Evolutionary conservation across 1,140 invertebrate genomes (phyloP), one percentile per base, ranked within the genome.

Genomic region (Dreissena rostriformis): DNA sequence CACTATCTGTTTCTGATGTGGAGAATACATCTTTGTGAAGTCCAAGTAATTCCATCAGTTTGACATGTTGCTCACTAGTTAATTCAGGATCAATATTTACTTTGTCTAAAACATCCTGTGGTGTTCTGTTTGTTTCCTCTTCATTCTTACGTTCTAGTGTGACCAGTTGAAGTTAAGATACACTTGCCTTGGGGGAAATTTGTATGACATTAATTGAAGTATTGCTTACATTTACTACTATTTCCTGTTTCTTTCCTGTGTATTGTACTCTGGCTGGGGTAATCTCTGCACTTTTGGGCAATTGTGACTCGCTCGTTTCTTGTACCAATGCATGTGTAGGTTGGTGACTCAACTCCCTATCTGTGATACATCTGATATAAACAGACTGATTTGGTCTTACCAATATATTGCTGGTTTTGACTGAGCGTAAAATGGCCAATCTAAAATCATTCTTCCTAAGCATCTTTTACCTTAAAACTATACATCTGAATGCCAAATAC

Each of bases 1-100:
- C 76, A 10, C 78, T 51, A 65, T 80, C 76, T 1, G 49, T 22
- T 51, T 86, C 83, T 17, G 24, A 26, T 51, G 8, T 51, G 10
- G 10, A 52, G 52, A 80, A 79, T 1, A 85, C 51, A 68, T 79
- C 61, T 53, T 14, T 12, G 24, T n/a, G 67, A 15, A 17, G 22
- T 19, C 14, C 51, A 19, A 77, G 24, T 10, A 77, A 12, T 11
- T 77, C 53, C 19, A 22, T 65, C 22, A 53, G 28, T 19, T 77
- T 10, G 24, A 14, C 28, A n/a, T 28, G 7, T 29, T 77, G 51
- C n/a, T 22, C 17, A 7, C 7, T 66, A 19, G 26, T 29, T 8
- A 77, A n/a, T 11, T 17, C 39, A n/a, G 19, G 19, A 17, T 77
- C 75, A 26, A 77, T 77, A 14, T 51, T 61, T 19, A 77, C 15